A percentile compares a stretch with the other conserved stretches of the same genome.
Conservation (phyloP, 2,113 vertebrate genomes). For the Apus apus region DNA sequence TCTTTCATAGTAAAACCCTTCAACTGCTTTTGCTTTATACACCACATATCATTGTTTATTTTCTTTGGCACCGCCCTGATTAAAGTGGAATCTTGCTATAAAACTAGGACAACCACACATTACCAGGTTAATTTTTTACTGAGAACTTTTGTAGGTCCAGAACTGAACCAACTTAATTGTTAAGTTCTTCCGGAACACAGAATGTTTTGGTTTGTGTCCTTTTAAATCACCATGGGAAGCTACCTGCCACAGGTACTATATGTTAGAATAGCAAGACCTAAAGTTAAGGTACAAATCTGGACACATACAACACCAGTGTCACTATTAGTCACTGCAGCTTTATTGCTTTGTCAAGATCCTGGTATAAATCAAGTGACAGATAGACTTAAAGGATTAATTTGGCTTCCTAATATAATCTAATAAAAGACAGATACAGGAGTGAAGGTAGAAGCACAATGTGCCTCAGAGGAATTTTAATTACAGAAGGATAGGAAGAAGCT, state of each 20-base stretch:
- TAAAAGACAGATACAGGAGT: not conserved
- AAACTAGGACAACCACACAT: slow-evolving; percentile 18
- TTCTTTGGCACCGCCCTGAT: slow-evolving; percentile 58
- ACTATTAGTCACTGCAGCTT: not conserved
- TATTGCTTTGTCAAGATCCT: not conserved
- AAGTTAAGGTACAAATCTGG: not conserved
- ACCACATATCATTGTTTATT: slow-evolving; percentile 59
- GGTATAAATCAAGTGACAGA: not conserved
- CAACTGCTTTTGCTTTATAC: slow-evolving; percentile 54
- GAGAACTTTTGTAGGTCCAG: not conserved
- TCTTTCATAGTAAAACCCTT: slow-evolving; percentile 54
- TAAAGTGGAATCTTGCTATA: slow-evolving; percentile 45
- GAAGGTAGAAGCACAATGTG: not conserved
- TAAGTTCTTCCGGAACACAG: not conserved
- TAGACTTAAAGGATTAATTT: not conserved
- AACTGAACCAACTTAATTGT: not conserved
- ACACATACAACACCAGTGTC: not conserved
- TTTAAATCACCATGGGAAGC: not conserved
- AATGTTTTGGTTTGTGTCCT: not conserved
- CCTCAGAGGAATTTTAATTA: not conserved
- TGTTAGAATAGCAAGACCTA: not conserved
- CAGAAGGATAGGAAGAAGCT: not conserved
- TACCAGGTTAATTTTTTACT: not conserved
- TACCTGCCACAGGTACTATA: not conserved
- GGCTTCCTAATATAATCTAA: not conserved